Evolutionary conservation across 2,888 invertebrate species (phyloP).

Genomic region (Sussaba pulchella): DNA sequence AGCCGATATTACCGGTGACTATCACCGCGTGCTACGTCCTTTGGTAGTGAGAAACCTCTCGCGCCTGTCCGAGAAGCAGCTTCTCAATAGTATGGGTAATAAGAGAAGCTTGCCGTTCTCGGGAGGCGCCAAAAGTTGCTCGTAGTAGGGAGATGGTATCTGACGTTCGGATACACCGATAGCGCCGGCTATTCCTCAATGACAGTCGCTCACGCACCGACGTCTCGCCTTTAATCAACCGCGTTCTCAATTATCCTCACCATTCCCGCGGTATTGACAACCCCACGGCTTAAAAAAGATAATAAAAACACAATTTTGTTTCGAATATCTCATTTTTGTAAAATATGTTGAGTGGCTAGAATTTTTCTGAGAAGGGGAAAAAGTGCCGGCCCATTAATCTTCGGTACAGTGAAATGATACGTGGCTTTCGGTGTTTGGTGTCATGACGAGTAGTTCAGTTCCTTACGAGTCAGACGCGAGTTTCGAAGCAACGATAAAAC

Average conservation of each 20-base stretch:
- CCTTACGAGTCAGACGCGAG: conserved; percentile 16
- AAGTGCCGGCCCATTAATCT: conserved; percentile 27
- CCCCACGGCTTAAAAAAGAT: background rate
- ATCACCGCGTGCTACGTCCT: too few species aligned
- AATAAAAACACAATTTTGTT: too few species aligned
- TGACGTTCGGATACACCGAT: conserved; percentile 62
- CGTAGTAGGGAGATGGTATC: conserved; percentile 71
- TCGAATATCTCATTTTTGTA: too few species aligned
- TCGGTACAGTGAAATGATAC: conserved; percentile 1
- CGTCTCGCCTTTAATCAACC: conserved; percentile 68
- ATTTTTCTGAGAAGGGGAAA: conserved; percentile 21
- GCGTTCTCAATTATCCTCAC: background rate
- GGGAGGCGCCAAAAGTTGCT: conserved; percentile 71
- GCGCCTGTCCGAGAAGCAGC: too few species aligned
- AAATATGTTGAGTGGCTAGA: conserved; percentile 27
- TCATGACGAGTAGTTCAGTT: conserved; percentile 32
- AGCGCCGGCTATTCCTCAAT: conserved; percentile 60
- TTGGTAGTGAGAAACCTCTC: background rate
- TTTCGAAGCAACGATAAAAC: background rate
- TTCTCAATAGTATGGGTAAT: background rate
- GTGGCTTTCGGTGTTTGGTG: conserved; percentile 10
- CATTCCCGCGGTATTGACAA: background rate
- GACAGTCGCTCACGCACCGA: conserved; percentile 76
- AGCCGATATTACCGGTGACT: conserved; percentile 39
- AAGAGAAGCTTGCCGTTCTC: conserved; percentile 10